A percentile compares a stretch with the other conserved stretches of the same genome.
These are phyloP conservation scores for Eptatretus atami DNA, from an alignment of 2,797 vertebrate species.

Conservation along the genomic window DNA sequence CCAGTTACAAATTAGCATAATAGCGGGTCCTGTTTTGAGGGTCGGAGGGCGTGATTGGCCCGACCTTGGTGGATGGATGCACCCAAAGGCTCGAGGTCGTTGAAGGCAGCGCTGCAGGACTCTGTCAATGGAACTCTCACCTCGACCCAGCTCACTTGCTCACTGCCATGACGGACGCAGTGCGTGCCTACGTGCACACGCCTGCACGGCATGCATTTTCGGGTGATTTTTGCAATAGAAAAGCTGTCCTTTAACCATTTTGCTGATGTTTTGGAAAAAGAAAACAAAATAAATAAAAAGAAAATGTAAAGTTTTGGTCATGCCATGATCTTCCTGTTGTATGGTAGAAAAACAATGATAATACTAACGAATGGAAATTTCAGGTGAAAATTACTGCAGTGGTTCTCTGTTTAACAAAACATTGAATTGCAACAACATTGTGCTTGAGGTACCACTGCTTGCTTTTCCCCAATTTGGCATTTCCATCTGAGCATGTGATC, in stretches of 20 bases:
- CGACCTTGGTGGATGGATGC: constrained; percentile 44
- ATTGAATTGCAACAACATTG: neutral
- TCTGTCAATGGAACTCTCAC: constrained; percentile 51
- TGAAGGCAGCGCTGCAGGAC: constrained; percentile 74
- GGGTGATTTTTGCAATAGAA: no score
- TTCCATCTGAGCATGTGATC: no score
- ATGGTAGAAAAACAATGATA: no score
- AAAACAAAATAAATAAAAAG: constrained; percentile 7
- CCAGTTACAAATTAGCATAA: constrained; percentile 31
- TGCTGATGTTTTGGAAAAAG: neutral
- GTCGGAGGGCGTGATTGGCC: constrained; percentile 40
- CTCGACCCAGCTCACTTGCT: constrained; percentile 29
- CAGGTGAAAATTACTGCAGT: no score
- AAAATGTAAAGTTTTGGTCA: no score
- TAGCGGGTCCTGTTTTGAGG: constrained; percentile 50
- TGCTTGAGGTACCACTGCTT: neutral
- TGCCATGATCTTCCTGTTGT: no score
- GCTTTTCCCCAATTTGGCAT: neutral
- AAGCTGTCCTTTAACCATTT: no score
- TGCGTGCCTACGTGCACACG: constrained; percentile 49
- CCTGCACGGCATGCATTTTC: constrained; percentile 15
- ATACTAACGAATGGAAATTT: no score
- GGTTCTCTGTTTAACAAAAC: neutral
- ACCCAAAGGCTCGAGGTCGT: constrained; percentile 65
- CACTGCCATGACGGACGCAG: constrained; percentile 63